Evolutionary conservation across 2,113 vertebrate species (phyloP), one percentile per base, ranked within the genome.

Genomic region (Bolborhynchus lineola): DNA sequence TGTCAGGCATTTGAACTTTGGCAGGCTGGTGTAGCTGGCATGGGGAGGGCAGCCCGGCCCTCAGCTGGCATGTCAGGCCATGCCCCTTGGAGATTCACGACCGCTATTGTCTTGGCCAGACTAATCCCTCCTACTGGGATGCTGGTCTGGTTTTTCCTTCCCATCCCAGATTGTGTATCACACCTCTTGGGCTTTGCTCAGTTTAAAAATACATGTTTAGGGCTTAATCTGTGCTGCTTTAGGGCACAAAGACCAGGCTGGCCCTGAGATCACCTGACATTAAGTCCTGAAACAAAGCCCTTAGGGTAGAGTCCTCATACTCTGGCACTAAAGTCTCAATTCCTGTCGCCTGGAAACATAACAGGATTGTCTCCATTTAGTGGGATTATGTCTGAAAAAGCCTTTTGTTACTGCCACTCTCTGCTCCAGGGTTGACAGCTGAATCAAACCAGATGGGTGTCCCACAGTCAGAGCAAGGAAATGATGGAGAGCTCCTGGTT

Each of bases 1-100:
- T 97, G 95, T 97, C 93, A 96, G 96, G 95, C 88, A 88, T 94
- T 93, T 96, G 96, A 96, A 94, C 95, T 92, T 77, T 90, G 95
- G 95, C 92, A 96, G 95, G 77, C 95, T 92, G 81, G 65, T 20
- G 77, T 64, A 70, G 96, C 92, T 96, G 95, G 95, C 92, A 93
- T 92, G 88, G 80, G 79, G 88, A 91, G 93, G 92, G 95, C 93
- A 96, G 88, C 90, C 90, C 90, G 75, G 93, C 92, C 92, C 95
- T 95, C 96, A 96, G 95, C 95, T 95, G 95, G 92, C 90, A 94
- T 33, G 77, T 94, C 91, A 88, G 95, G 88, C 92, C 80, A 0
- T 96, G 95, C 92, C 90, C 93, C 92, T 80, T 28, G 5, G 95
- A 96, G 96, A 95, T 63, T 95, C 90, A 64, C 3, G 17, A 90